phyloP scores from a whole-genome alignment of 2,113 vertebrate species.

The Anoplopoma fimbria region DNA sequence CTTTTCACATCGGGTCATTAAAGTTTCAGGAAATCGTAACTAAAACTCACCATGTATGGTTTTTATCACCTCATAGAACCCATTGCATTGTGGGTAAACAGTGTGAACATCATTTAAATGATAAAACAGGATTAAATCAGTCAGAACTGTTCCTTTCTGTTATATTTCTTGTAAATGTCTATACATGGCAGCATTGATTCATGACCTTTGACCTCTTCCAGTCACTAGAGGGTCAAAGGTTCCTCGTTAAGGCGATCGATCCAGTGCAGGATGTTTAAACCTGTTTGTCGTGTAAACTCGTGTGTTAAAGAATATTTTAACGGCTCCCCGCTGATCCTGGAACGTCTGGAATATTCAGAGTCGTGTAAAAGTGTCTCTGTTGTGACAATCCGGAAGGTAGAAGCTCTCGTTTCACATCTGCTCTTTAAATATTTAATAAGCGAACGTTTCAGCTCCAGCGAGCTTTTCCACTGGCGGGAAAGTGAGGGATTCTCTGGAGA shows the following conservation, averaged over 20 bases:
- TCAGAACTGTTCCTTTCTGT: background rate
- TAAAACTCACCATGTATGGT: background rate
- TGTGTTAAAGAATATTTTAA: background rate
- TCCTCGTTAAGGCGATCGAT: conserved; percentile 46
- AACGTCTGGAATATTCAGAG: conserved; percentile 15
- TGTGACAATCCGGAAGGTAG: conserved; percentile 29
- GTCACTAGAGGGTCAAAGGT: conserved; percentile 8
- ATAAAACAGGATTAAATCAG: background rate
- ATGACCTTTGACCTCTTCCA: conserved; percentile 26
- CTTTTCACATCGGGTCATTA: background rate
- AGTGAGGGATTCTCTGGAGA: conserved; percentile 15
- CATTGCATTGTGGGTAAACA: conserved; percentile 20
- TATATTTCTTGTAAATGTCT: conserved; percentile 13
- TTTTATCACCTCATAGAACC: background rate
- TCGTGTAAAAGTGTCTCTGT: background rate
- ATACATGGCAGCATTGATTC: background rate
- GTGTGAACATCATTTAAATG: background rate
- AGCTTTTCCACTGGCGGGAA: background rate
- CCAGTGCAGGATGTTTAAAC: background rate
- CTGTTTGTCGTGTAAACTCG: background rate
- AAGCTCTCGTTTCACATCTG: conserved; percentile 37
- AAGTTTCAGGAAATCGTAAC: background rate
- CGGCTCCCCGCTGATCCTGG: no score
- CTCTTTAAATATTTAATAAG: conserved; percentile 56
- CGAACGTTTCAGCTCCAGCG: conserved; percentile 10